Percentiles rank a stretch among this genome's conserved stretches.
phyloP scores from a whole-genome alignment of 2,888 invertebrate genomes.

The Drosophila atripex region DNA sequence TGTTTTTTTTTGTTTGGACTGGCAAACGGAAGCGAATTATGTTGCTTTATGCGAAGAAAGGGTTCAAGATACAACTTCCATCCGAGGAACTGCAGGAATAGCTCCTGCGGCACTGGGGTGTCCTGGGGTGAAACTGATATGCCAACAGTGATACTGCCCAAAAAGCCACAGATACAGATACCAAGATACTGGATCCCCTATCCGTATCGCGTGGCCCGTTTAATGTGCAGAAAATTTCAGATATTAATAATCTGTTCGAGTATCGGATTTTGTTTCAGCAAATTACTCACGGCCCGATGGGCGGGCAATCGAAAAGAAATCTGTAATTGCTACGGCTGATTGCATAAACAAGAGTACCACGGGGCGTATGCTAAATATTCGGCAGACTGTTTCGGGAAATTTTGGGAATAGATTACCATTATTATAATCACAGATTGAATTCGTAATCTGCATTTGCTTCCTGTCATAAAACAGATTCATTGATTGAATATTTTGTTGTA shows the following conservation, averaged over 20 bases:
- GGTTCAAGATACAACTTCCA: constrained; percentile 43
- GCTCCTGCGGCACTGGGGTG: constrained; percentile 18
- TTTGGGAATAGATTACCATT: constrained; percentile 37
- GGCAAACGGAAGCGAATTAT: constrained; percentile 71
- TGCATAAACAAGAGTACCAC: constrained; percentile 51
- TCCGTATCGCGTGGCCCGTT: constrained; percentile 25
- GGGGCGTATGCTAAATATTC: constrained; percentile 61
- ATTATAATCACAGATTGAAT: constrained; percentile 41
- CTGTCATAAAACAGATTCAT: constrained; percentile 19
- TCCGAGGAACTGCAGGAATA: neutral
- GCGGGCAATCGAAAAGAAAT: constrained; percentile 29
- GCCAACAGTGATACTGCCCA: constrained; percentile 32
- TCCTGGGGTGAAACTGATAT: constrained; percentile 67
- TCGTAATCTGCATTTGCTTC: constrained; percentile 24
- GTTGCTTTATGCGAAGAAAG: constrained; percentile 61
- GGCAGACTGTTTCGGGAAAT: constrained; percentile 27
- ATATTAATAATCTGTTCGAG: constrained; percentile 56
- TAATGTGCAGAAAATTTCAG: constrained; percentile 65
- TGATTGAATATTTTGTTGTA: neutral
- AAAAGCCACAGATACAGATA: constrained; percentile 20
- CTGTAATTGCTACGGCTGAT: constrained; percentile 38
- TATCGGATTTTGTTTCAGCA: constrained; percentile 49
- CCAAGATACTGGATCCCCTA: constrained; percentile 21
- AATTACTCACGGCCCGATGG: constrained; percentile 59
- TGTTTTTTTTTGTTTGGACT: constrained; percentile 31